Evolutionary conservation across 2,888 invertebrate genomes (phyloP).

Genomic region (Aelia acuminata): DNA sequence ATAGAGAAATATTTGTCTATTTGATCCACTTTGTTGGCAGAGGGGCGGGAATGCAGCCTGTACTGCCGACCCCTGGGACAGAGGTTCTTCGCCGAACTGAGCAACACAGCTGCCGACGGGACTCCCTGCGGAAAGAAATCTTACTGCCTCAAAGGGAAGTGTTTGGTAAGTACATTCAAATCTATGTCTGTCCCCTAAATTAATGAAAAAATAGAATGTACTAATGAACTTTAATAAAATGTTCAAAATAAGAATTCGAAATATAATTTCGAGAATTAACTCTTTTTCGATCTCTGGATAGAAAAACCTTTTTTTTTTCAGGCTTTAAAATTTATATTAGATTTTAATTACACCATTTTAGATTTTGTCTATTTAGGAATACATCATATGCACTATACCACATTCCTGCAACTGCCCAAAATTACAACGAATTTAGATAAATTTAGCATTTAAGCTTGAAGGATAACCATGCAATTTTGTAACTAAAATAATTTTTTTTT

Average conservation of each 20-base stretch:
- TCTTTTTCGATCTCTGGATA: background rate
- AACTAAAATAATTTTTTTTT: too few species aligned
- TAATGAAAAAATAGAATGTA: too few species aligned
- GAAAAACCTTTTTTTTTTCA: background rate
- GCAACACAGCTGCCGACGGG: conserved; percentile 54
- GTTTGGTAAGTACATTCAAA: conserved; percentile 57
- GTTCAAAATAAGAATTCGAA: background rate
- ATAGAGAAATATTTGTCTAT: background rate
- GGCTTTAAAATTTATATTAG: background rate
- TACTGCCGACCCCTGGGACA: conserved; percentile 55
- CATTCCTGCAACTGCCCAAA: conserved; percentile 24
- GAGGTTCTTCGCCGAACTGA: conserved; percentile 58
- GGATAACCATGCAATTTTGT: background rate
- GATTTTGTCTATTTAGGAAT: background rate
- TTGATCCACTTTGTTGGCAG: background rate
- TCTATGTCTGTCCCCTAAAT: too few species aligned
- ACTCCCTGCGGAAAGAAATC: conserved; percentile 58
- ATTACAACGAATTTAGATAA: background rate
- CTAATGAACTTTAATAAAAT: background rate
- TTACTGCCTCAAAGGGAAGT: conserved; percentile 54
- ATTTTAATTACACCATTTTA: background rate
- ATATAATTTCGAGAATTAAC: background rate
- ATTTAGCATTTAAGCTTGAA: background rate
- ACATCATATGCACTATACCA: background rate
- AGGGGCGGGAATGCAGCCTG: conserved; percentile 57